Evolutionary conservation across 2,113 vertebrate species (phyloP).

Genomic region (Ranitomeya imitator): DNA sequence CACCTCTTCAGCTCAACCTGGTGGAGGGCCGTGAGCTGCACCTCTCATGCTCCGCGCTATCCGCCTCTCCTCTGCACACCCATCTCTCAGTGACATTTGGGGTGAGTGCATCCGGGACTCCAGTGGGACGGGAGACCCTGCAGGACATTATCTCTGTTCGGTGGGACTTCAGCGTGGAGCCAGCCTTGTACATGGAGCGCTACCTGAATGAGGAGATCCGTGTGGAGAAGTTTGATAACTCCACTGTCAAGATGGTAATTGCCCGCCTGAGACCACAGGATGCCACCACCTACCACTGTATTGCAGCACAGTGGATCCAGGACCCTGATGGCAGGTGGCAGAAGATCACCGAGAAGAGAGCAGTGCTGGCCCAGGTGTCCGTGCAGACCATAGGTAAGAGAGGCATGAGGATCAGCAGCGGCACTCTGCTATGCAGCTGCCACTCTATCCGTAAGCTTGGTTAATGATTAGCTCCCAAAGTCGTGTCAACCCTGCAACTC

Average conservation of each 20-base stretch:
- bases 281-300: conserved; percentile 82
- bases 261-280: conserved; percentile 72
- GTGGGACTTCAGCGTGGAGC: conserved; percentile 71
- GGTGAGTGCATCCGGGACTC: conserved; percentile 53
- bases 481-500: too few species aligned
- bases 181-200: conserved; percentile 70
- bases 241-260: conserved; percentile 78
- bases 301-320: conserved; percentile 81
- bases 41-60: conserved; percentile 74
- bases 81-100: conserved; percentile 83
- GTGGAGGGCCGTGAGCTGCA: conserved; percentile 79
- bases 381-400: conserved; percentile 79
- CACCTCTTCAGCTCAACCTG: conserved; percentile 65
- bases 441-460: too few species aligned
- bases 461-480: too few species aligned
- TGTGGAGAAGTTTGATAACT: conserved; percentile 75
- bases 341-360: conserved; percentile 79
- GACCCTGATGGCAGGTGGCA: conserved; percentile 82
- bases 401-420: too few species aligned
- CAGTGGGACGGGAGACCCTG: conserved; percentile 67
- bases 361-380: conserved; percentile 80
- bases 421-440: too few species aligned
- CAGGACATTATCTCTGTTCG: conserved; percentile 78
- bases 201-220: conserved; percentile 74
- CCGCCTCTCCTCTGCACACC: conserved; percentile 79